Base-by-base conservation (phyloP, 2,888 invertebrate genomes). In the Tenthredo scrophulariae region DNA sequence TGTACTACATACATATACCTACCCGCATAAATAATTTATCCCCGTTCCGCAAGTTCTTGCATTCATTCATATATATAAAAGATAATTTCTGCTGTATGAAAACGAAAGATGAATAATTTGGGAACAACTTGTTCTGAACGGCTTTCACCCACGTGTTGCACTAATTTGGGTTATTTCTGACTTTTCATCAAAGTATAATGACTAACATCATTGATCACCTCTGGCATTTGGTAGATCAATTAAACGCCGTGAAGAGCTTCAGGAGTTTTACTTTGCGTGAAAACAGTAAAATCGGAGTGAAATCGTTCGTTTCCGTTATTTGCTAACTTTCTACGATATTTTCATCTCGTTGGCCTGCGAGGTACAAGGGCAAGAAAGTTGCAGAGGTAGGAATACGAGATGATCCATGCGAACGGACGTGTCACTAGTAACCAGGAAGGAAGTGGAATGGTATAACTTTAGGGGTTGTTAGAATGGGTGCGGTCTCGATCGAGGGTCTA, bases 91-190 rank as follows among this genome's bases (percentile, higher is more conserved):
- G 26, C 10, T 26, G 43, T 40, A 67, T 3, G 67, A 40, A 9
- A 43, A 33, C n/a, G 72, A 40, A 10, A 26, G 26, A 46, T 75
- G 75, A 75, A 75, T 75, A 37, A 75, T 75, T 10, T 22, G 46
- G 15, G 29, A 18, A 46, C n/a, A 46, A 15, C 9, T 65, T 75
- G 22, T 65, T 75, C 58, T 2, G 50, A 77, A 77, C 50, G 29
- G 33, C n/a, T 74, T 22, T 43, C 15, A 18, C 50, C 46, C 75
- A 77, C 75, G 75, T 50, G 75, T 29, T 33, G 33, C 54, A 26
- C 54, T 54, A 33, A 33, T 77, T 29, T 33, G 33, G n/a, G 29
- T 54, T 77, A 33, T 26, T 77, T 9, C 33, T 54, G 33, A 18
- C 50, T 77, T 77, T 18, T 4, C 46, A 54, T 50, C n/a, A 77